phyloP scores from a whole-genome alignment of 2,888 invertebrate species.

The Nipponacmea schrenckii region DNA sequence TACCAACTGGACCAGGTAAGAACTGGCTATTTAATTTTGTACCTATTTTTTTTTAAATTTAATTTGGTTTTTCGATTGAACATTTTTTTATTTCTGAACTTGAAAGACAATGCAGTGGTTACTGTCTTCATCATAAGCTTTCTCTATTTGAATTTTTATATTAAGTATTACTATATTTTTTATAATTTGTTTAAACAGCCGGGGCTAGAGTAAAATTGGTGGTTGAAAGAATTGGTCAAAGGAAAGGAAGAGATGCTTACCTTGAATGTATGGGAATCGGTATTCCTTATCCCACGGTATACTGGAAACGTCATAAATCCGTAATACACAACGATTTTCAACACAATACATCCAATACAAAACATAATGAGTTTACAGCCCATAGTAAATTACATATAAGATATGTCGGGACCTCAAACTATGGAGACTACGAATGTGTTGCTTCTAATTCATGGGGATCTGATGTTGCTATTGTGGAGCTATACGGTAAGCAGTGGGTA shows the following conservation, averaged over 20 bases:
- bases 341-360: slow-evolving; percentile 16
- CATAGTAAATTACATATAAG: slow-evolving; percentile 14
- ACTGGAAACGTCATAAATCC: slow-evolving; percentile 28
- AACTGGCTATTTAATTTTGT: background rate
- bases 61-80: too few relatives aligned
- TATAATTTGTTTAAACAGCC: slow-evolving; percentile 9
- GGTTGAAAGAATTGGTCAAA: slow-evolving; percentile 23
- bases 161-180: background rate
- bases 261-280: slow-evolving; percentile 34
- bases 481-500: slow-evolving; percentile 13
- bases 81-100: too few relatives aligned
- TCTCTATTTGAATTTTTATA: too few relatives aligned
- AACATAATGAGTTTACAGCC: slow-evolving; percentile 4
- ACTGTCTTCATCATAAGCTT: too few relatives aligned
- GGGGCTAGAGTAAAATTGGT: slow-evolving; percentile 13
- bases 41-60: too few relatives aligned
- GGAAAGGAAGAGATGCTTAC: slow-evolving; percentile 26
- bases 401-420: slow-evolving; percentile 12
- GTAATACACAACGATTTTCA: slow-evolving; percentile 24
- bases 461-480: slow-evolving; percentile 2
- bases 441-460: slow-evolving; percentile 17
- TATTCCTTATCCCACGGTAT: slow-evolving; percentile 25
- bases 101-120: too few relatives aligned
- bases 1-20: slow-evolving; percentile 15
- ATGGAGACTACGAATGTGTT: slow-evolving; percentile 20